A percentile compares a stretch with the other conserved stretches of the same genome.
Conservation (phyloP, 2,888 invertebrate species). For the Graphium colonna region DNA sequence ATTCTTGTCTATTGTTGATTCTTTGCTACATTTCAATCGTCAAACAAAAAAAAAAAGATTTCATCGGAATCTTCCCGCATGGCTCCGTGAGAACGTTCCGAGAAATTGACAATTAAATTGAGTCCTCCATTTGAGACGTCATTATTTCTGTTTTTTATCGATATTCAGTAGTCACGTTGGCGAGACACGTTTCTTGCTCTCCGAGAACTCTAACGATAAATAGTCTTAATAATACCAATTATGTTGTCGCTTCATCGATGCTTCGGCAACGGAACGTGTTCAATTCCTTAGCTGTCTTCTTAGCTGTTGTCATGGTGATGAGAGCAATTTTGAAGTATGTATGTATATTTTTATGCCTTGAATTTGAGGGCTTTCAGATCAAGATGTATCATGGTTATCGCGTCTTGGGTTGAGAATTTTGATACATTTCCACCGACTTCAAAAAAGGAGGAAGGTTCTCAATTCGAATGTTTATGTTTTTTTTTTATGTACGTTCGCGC, state of each 20-base stretch:
- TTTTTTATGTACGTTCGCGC: no score
- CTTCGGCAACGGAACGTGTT: neutral
- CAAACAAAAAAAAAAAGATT: neutral
- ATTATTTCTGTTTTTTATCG: slow-evolving; percentile 14
- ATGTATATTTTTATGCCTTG: no score
- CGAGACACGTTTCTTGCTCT: slow-evolving; percentile 7
- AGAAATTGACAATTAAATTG: slow-evolving; percentile 17
- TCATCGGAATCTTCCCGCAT: slow-evolving; percentile 4
- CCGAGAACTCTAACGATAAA: slow-evolving; percentile 2
- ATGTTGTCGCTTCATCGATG: neutral
- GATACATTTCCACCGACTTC: no score
- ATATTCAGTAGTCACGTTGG: slow-evolving; percentile 12
- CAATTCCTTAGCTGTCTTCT: neutral
- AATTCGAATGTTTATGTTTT: no score
- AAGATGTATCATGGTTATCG: no score
- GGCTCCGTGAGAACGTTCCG: slow-evolving; percentile 12
- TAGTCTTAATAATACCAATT: slow-evolving; percentile 1
- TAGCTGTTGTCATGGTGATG: neutral
- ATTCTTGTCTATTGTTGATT: neutral
- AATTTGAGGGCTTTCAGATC: no score
- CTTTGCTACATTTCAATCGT: neutral
- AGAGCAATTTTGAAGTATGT: no score
- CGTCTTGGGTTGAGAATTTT: no score
- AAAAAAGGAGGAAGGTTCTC: no score
- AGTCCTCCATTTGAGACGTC: slow-evolving; percentile 15